phyloP scores from a whole-genome alignment of 2,888 invertebrate species.

The Thera britannica region DNA sequence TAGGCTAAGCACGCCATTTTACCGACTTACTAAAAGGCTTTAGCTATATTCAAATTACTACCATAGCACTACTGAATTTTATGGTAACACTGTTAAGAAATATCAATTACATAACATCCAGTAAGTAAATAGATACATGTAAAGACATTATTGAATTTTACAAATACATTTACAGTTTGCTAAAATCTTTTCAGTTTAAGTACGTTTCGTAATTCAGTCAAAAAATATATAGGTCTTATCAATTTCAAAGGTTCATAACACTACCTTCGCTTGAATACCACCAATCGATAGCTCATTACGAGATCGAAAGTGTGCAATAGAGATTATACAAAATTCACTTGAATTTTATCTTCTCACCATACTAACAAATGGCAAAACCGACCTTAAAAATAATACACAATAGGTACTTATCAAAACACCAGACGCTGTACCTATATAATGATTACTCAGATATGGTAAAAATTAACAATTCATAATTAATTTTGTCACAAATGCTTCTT shows the following conservation, averaged over 20 bases:
- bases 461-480: constrained; percentile 49
- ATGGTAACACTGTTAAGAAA: constrained; percentile 37
- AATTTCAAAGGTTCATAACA: constrained; percentile 36
- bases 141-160: constrained; percentile 47
- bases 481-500: constrained; percentile 64
- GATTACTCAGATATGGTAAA: constrained; percentile 51
- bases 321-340: constrained; percentile 28
- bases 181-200: constrained; percentile 52
- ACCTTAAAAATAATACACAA: constrained; percentile 49
- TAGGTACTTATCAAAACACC: constrained; percentile 47
- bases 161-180: constrained; percentile 52
- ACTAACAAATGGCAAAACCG: constrained; percentile 44
- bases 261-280: constrained; percentile 27
- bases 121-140: constrained; percentile 33
- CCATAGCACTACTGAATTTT: constrained; percentile 24
- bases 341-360: constrained; percentile 36
- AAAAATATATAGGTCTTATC: constrained; percentile 42
- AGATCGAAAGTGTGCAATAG: constrained; percentile 21
- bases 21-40: constrained; percentile 33
- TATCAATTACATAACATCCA: constrained; percentile 42
- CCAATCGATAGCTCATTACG: constrained; percentile 12
- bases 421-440: constrained; percentile 41
- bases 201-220: constrained; percentile 42
- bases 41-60: constrained; percentile 31
- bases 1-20: constrained; percentile 36